Evolutionary conservation across 2,113 vertebrate species (phyloP), one percentile per base, ranked within the genome.

Genomic region (Oryzias woworae): DNA sequence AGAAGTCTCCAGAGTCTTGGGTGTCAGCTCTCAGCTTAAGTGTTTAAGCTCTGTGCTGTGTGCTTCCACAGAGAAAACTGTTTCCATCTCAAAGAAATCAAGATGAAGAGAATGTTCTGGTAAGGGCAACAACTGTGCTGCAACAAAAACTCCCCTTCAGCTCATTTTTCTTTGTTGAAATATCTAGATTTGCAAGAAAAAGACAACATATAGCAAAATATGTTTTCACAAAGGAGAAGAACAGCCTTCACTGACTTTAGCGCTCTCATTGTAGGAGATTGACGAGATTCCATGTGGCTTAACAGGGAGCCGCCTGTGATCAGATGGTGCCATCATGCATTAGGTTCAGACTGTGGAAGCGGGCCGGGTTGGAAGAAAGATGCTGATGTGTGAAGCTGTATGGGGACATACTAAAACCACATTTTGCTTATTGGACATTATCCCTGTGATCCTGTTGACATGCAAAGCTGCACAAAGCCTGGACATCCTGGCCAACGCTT

Each of bases 281-380:
- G 58, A 84, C 65, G 72, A n/a, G 51, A n/a, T 58, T 36, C 52
- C 60, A 61, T 62, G 66, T 48, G 53, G 53, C 63, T 66, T 73
- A 75, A 57, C 62, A 43, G 44, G n/a, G 64, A 58, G 57, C 48
- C 23, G 41, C 64, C 54, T 80, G 68, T 68, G 62, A 81, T 73
- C 65, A 43, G 69, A 68, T 36, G 61, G 63, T 76, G 85, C 74
- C 77, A 82, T 23, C 59, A 65, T 65, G 69, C 62, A 81, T 88
- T 75, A 86, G 48, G 26, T 78, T 85, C 82, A 85, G 77, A 78
- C 62, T 71, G 75, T 56, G 64, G 62, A 81, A 81, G 73, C 67
- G 86, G 71, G 79, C 66, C 81, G 78, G 69, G 73, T 53, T 68
- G 16, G 82, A 85, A 70, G 62, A 80, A 78, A 77, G 58, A 86